A percentile compares a stretch with the other conserved stretches of the same genome.
phyloP scores from a whole-genome alignment of 2,797 vertebrate species.

The Pipistrellus pipistrellus region DNA sequence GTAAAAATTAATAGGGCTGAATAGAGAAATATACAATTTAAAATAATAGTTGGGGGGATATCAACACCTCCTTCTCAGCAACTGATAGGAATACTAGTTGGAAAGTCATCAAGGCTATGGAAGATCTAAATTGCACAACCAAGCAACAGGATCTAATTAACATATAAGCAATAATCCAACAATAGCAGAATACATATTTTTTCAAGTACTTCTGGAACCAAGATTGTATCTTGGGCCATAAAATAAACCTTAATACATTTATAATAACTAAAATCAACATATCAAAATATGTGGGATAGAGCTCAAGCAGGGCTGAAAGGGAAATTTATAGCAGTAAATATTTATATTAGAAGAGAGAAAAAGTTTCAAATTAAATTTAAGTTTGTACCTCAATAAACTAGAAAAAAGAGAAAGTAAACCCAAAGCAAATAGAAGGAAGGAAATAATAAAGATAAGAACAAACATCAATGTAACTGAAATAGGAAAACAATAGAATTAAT shows the following conservation, averaged over 20 bases:
- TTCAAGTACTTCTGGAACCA: not conserved
- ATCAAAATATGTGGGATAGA: not conserved
- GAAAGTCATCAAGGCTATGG: not conserved
- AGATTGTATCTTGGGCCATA: not conserved
- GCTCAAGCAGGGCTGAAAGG: not conserved
- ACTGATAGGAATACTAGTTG: not conserved
- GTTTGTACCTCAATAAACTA: not conserved
- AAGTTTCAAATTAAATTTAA: conserved; percentile 9
- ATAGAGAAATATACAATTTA: not conserved
- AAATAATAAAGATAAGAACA: not conserved
- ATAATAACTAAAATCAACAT: not conserved
- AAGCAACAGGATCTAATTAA: not conserved
- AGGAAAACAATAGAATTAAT: not conserved
- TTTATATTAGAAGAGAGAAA: not conserved
- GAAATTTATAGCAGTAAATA: not conserved
- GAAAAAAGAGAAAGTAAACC: not conserved
- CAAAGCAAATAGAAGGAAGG: not conserved
- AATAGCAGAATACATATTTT: not conserved
- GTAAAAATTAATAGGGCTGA: not conserved
- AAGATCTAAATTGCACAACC: not conserved
- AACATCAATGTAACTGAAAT: not conserved
- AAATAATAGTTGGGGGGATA: not conserved
- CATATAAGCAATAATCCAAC: not conserved
- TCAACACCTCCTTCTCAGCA: not conserved
- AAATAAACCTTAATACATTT: not conserved